Evolutionary conservation across 2,888 invertebrate species (phyloP).

Genomic region (Trichopria drosophilae): DNA sequence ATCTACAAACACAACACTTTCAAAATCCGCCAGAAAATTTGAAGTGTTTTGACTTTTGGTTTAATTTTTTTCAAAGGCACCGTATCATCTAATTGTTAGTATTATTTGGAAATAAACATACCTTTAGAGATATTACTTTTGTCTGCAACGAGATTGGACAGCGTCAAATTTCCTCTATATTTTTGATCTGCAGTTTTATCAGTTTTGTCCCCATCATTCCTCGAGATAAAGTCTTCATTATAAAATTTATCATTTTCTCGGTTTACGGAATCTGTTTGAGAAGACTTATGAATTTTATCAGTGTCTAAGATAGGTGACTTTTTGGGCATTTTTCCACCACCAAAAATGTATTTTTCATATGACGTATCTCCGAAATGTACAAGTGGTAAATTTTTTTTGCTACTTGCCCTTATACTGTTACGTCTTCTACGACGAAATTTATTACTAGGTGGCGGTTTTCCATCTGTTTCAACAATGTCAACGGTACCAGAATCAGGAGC

Average conservation of each 20-base stretch:
- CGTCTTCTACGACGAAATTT: slow-evolving; percentile 74
- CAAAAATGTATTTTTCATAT: slow-evolving; percentile 59
- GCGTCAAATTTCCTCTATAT: slow-evolving; percentile 11
- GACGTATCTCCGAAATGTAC: slow-evolving; percentile 69
- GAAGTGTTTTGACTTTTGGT: too few relatives aligned
- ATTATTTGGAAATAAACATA: too few relatives aligned
- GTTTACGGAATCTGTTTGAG: not conserved
- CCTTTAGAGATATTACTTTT: slow-evolving; percentile 26
- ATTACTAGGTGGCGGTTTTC: slow-evolving; percentile 82
- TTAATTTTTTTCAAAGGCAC: too few relatives aligned
- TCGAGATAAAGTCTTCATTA: too few relatives aligned
- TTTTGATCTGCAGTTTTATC: too few relatives aligned
- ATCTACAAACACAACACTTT: too few relatives aligned
- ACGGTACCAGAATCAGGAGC: slow-evolving; percentile 83
- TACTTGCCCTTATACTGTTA: slow-evolving; percentile 44
- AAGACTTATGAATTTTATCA: not conserved
- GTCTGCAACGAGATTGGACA: slow-evolving; percentile 25
- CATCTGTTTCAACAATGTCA: slow-evolving; percentile 85
- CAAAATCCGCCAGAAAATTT: too few relatives aligned
- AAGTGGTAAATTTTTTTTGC: slow-evolving; percentile 61
- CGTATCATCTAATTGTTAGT: too few relatives aligned
- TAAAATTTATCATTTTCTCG: too few relatives aligned
- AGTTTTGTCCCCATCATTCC: too few relatives aligned
- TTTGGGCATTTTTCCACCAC: slow-evolving; percentile 34
- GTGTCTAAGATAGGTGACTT: too few relatives aligned